Conservation (phyloP, 2,797 vertebrate species). For the Sardinella longiceps region DNA sequence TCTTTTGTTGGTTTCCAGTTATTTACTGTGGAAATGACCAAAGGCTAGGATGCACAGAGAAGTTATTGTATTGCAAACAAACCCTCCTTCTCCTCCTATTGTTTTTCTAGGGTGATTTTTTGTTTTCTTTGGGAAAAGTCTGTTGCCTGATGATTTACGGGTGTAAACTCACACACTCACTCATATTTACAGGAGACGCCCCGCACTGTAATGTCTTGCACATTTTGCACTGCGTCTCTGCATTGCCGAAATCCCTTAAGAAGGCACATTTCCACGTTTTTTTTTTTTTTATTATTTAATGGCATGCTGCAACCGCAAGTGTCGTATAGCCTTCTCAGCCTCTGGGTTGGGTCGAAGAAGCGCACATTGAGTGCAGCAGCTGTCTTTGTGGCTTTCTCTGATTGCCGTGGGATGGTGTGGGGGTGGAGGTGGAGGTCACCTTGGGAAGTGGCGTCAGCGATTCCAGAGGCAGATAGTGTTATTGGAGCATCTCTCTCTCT, state of each 20-base stretch:
- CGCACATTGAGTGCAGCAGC: neutral
- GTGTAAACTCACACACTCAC: conserved; percentile 17
- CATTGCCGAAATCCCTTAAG: neutral
- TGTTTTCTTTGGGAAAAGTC: conserved; percentile 23
- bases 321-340: neutral
- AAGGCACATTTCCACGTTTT: neutral
- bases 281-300: no score
- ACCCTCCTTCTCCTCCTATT: neutral
- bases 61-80: neutral
- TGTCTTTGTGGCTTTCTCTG: conserved; percentile 8
- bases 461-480: neutral
- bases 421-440: conserved; percentile 6
- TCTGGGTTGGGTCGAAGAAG: neutral
- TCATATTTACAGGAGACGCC: conserved; percentile 17
- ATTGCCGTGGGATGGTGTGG: neutral
- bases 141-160: conserved; percentile 9
- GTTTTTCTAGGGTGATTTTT: neutral
- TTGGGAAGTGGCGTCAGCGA: conserved; percentile 27
- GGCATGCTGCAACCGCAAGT: neutral
- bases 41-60: neutral
- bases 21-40: neutral
- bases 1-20: neutral
- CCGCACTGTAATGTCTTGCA: conserved; percentile 11
- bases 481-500: conserved; percentile 2
- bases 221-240: neutral